Percentiles rank a stretch among this genome's conserved stretches.
phyloP scores from a whole-genome alignment of 2,888 invertebrate genomes.

The Brenthis daphne region DNA sequence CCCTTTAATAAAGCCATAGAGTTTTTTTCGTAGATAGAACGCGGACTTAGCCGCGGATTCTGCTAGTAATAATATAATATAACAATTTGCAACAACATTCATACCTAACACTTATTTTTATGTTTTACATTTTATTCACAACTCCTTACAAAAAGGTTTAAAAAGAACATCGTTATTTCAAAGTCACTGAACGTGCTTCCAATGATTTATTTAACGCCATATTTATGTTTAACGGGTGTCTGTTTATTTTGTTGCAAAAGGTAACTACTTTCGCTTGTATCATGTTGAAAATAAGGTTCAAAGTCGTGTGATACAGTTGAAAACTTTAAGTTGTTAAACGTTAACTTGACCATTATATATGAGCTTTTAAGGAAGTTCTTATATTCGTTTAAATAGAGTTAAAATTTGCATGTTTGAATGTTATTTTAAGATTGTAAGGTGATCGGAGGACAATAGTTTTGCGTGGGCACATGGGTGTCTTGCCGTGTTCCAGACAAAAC shows the following conservation, averaged over 20 bases:
- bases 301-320: slow-evolving; percentile 1
- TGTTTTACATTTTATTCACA: slow-evolving; percentile 12
- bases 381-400: slow-evolving; percentile 42
- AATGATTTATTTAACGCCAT: slow-evolving; percentile 76
- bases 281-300: background rate
- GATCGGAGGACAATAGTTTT: slow-evolving; percentile 57
- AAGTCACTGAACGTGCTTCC: slow-evolving; percentile 64
- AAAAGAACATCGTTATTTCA: slow-evolving; percentile 29
- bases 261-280: slow-evolving; percentile 12
- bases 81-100: background rate
- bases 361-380: slow-evolving; percentile 20
- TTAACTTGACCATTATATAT: slow-evolving; percentile 19
- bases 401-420: slow-evolving; percentile 37
- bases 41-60: no score
- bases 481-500: slow-evolving; percentile 18
- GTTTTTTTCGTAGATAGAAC: no score
- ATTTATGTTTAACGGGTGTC: slow-evolving; percentile 59
- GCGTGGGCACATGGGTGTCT: slow-evolving; percentile 60
- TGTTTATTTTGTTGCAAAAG: slow-evolving; percentile 22
- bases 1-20: no score
- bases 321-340: slow-evolving; percentile 15
- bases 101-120: background rate
- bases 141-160: slow-evolving; percentile 21
- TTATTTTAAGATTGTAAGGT: slow-evolving; percentile 13
- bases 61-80: no score